Evolutionary conservation across 2,797 vertebrate species (phyloP), one percentile per base, ranked within the genome.

Genomic region (Chrosomus eos): DNA sequence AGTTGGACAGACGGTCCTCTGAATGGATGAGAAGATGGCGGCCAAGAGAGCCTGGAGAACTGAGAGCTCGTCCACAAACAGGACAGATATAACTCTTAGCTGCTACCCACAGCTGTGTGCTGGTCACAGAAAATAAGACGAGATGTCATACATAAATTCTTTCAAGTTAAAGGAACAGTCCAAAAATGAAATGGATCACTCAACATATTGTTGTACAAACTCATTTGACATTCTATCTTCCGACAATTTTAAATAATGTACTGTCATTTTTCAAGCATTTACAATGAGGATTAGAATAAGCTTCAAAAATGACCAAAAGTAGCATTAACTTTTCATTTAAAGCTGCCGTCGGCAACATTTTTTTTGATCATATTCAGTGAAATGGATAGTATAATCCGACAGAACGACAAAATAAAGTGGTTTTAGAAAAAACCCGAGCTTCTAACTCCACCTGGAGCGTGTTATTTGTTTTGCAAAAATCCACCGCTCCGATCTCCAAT

Each of bases 11-110:
- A 89, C 98, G 97, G 94, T 99, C 97, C 91, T 99, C 97, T 0
- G 98, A 99, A 93, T 99, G 98, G 93, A 99, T 99, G 89, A 99
- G 96, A 85, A 99, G 97, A 92, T 99, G 98, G 67, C 98, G 96
- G 73, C 98, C 98, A 31, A 99, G 93, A 10, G 98, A 99, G 86
- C 97, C 98, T 0, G 97, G 98, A 48, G 98, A 99, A 93, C 97
- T 98, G 90, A 99, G 97, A 86, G 97, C 97, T 88, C 98, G 97
- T 92, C 97, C 98, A 87, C 98, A 99, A 84, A 98, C 97, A 0
- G 97, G 98, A 92, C 98, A 99, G 93, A 99, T 90, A 82, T 97
- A 98, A 95, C 97, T 99, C 94, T 99, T 99, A 92, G n/a, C 95
- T 96, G 64, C 95, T 96, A 92, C 97, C 97, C 94, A 98, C 96